Conservation (phyloP, 2,113 vertebrate species). For the Petroica traversi region DNA sequence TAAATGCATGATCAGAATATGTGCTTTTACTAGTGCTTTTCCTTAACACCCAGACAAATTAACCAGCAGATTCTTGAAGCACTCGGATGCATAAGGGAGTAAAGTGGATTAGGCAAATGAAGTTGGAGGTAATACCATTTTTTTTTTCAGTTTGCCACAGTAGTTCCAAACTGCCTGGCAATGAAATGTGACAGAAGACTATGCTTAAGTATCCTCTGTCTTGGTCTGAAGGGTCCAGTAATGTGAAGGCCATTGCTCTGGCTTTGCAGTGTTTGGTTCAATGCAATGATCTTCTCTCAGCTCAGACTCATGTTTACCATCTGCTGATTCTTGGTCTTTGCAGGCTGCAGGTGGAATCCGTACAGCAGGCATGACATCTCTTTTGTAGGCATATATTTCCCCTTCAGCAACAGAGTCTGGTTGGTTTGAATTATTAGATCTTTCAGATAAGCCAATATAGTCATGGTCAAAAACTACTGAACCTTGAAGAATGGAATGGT, state of each 20-base stretch:
- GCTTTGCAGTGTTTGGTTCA: neutral
- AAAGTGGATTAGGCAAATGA: neutral
- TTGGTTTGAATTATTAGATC: conserved; percentile 31
- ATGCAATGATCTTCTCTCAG: neutral
- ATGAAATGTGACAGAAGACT: neutral
- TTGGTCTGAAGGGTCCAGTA: conserved; percentile 60
- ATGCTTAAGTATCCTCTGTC: conserved; percentile 39
- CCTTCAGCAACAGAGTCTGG: neutral
- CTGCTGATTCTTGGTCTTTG: conserved; percentile 42
- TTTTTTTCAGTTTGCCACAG: neutral
- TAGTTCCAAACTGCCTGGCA: neutral
- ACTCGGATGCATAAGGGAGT: neutral
- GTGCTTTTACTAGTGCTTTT: neutral
- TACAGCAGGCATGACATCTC: neutral
- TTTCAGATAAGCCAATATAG: conserved; percentile 62
- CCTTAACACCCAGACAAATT: neutral
- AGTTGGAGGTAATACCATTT: neutral
- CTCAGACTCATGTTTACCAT: conserved; percentile 20
- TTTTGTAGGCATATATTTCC: neutral
- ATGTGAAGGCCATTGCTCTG: conserved; percentile 41
- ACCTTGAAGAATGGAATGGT: conserved; percentile 46
- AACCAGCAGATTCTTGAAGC: neutral
- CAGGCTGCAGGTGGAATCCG: neutral
- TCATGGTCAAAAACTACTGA: conserved; percentile 70
- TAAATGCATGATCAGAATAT: neutral